A percentile compares a stretch with the other conserved stretches of the same genome.
Evolutionary conservation across 2,797 vertebrate species (phyloP).

Genomic region (Alfaro cultratus): DNA sequence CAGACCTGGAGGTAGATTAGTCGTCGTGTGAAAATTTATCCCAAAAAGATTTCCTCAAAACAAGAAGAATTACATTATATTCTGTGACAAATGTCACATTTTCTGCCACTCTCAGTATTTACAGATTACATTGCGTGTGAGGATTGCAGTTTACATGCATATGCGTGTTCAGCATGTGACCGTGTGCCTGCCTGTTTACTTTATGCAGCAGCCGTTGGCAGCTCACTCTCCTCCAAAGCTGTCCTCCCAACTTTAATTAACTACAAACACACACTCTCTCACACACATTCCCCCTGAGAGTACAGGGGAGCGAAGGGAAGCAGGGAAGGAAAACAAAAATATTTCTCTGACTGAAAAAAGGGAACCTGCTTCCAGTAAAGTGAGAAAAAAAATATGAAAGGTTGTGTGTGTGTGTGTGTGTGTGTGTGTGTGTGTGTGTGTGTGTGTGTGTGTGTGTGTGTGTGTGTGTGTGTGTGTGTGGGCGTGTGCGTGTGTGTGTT

Average conservation of each 20-base stretch:
- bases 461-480: constrained; percentile 19
- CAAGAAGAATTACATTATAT: not conserved
- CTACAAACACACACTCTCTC: constrained; percentile 46
- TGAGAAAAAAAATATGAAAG: constrained; percentile 21
- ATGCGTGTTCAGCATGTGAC: constrained; percentile 50
- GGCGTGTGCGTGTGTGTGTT: constrained; percentile 9
- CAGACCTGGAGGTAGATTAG: not conserved
- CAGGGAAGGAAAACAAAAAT: constrained; percentile 57
- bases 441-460: constrained; percentile 12
- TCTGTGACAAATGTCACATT: not conserved
- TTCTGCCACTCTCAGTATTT: not conserved
- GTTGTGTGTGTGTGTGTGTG: constrained; percentile 11
- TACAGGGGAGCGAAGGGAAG: constrained; percentile 40
- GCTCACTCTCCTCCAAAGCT: constrained; percentile 53
- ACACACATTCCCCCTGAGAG: constrained; percentile 50
- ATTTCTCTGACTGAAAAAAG: constrained; percentile 55
- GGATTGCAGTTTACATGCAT: constrained; percentile 11
- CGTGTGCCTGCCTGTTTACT: constrained; percentile 58
- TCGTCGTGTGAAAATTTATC: not conserved
- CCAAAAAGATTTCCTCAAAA: not conserved
- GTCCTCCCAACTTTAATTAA: constrained; percentile 77
- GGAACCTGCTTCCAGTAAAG: constrained; percentile 64
- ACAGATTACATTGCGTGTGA: constrained; percentile 21
- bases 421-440: constrained; percentile 16
- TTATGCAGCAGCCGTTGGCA: constrained; percentile 69